phyloP scores from a whole-genome alignment of 2,797 vertebrate genomes.

The Pampus argenteus region DNA sequence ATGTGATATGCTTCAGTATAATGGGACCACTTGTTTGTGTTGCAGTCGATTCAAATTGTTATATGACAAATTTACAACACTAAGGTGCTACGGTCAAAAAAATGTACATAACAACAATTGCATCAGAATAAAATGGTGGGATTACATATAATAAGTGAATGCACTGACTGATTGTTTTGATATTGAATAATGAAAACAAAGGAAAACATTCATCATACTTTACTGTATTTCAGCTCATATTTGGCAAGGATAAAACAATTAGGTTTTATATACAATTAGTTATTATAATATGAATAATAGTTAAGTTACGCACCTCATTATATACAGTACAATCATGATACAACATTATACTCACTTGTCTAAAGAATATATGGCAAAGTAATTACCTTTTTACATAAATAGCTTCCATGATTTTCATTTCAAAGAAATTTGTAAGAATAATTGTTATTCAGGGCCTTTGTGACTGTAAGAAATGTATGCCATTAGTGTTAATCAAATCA shows the following conservation, averaged over 20 bases:
- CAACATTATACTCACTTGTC: not conserved
- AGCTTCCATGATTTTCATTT: slow-evolving; percentile 42
- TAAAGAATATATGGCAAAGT: not conserved
- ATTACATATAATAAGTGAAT: not conserved
- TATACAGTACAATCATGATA: slow-evolving; percentile 10
- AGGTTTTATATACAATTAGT: too few species aligned
- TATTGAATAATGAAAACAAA: slow-evolving; percentile 14
- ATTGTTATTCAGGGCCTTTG: slow-evolving; percentile 16
- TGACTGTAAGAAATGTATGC: slow-evolving; percentile 35
- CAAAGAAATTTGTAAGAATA: slow-evolving; percentile 25
- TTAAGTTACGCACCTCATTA: slow-evolving; percentile 11
- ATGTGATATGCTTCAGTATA: too few species aligned
- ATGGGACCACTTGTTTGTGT: not conserved
- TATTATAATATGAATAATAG: too few species aligned
- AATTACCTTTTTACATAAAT: slow-evolving; percentile 27
- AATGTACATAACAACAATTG: not conserved
- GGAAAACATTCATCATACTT: slow-evolving; percentile 11
- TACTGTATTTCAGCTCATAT: not conserved
- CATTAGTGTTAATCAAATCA: slow-evolving; percentile 56
- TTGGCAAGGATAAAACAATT: too few species aligned
- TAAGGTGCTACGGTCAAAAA: slow-evolving; percentile 7
- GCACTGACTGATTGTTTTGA: slow-evolving; percentile 8
- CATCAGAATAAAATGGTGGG: not conserved
- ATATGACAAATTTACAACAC: not conserved
- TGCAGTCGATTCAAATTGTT: not conserved